Percentiles rank a stretch among this genome's conserved stretches.
Conservation (phyloP, 2,113 vertebrate genomes). For the Lepus americanus region DNA sequence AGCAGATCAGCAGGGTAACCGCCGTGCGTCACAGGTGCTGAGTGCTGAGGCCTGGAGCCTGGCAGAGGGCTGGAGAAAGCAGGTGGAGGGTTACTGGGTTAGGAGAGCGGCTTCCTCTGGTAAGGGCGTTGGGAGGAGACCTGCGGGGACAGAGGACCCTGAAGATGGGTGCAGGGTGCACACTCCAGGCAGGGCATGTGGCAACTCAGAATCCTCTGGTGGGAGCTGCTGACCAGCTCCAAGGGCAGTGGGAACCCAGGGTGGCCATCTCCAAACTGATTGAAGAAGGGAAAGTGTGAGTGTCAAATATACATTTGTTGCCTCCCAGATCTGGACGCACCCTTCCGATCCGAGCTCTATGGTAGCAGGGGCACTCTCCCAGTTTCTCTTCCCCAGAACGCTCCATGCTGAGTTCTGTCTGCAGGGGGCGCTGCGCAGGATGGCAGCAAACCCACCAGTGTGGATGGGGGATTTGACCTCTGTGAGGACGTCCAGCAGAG, state of each 20-base stretch:
- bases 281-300: neutral
- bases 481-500: neutral
- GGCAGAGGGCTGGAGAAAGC: neutral
- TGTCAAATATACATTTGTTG: neutral
- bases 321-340: too few relatives aligned
- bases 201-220: neutral
- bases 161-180: rapidly evolving
- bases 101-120: neutral
- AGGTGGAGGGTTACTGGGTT: neutral
- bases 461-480: too few relatives aligned
- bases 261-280: neutral
- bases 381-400: neutral
- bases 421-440: neutral
- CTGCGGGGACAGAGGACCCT: neutral
- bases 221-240: neutral
- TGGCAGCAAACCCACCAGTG: neutral
- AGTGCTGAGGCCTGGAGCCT: neutral
- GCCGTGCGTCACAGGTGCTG: neutral
- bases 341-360: rapidly evolving
- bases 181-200: neutral
- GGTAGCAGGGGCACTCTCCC: neutral
- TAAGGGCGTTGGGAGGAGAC: neutral
- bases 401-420: neutral
- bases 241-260: too few relatives aligned
- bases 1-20: neutral